A percentile compares a stretch with the other conserved stretches of the same genome.
Evolutionary conservation across 2,888 invertebrate genomes (phyloP).

Genomic region (Aspidiotus rigidus): DNA sequence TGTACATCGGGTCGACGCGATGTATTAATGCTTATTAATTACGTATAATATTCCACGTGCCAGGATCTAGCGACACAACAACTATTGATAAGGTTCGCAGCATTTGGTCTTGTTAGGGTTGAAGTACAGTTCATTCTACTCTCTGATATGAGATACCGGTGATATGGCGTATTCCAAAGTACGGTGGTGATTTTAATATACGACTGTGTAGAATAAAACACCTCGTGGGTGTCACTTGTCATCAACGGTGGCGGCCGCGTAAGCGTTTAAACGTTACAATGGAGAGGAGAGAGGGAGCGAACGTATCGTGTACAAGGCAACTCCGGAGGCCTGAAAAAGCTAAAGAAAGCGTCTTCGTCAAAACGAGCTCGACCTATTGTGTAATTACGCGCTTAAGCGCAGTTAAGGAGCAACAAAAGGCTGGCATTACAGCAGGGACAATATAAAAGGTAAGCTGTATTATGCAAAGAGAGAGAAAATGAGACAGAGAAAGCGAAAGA

Average conservation of each 20-base stretch:
- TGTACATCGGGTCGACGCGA: no score
- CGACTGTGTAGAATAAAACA: conserved; percentile 27
- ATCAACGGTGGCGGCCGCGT: conserved; percentile 17
- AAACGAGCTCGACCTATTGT: conserved; percentile 22
- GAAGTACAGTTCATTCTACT: no score
- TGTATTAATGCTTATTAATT: conserved; percentile 21
- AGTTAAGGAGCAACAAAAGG: conserved; percentile 32
- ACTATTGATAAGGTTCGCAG: conserved; percentile 19
- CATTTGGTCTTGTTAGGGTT: not conserved
- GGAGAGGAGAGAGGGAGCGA: not conserved
- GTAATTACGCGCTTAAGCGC: conserved; percentile 25
- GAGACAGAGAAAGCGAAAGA: not conserved
- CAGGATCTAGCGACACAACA: conserved; percentile 6
- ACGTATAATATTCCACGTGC: conserved; percentile 33
- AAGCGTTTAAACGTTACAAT: conserved; percentile 18
- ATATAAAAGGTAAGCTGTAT: not conserved
- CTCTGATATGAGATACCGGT: no score
- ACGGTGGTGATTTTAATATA: not conserved
- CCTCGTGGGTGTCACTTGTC: conserved; percentile 33
- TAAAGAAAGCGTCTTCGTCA: conserved; percentile 18
- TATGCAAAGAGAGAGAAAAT: not conserved
- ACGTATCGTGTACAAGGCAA: no score
- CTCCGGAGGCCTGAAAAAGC: not conserved
- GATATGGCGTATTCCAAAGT: not conserved
- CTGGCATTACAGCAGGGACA: conserved; percentile 14